Evolutionary conservation across 2,888 invertebrate species (phyloP).

Genomic region (Folsomia candida): DNA sequence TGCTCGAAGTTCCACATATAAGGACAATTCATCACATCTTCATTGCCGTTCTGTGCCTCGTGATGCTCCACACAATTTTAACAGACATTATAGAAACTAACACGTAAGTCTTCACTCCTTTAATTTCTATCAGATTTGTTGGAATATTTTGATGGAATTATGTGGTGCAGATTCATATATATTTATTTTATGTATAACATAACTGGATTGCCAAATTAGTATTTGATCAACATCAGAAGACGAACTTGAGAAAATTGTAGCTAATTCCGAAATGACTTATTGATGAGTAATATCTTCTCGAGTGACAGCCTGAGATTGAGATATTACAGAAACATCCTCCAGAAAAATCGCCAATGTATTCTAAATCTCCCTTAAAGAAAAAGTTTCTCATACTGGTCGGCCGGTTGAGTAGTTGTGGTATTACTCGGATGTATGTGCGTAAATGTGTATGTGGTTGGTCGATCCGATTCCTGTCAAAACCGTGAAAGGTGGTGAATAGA

Average conservation of each 20-base stretch:
- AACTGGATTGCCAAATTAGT: too few relatives aligned
- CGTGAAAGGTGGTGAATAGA: slow-evolving; percentile 5
- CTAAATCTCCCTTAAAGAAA: not conserved
- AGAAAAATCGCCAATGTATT: not conserved
- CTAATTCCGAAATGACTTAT: too few relatives aligned
- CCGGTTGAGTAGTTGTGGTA: not conserved
- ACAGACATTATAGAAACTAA: slow-evolving; percentile 72
- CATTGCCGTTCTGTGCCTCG: slow-evolving; percentile 69
- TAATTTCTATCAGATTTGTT: too few relatives aligned
- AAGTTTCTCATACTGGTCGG: not conserved
- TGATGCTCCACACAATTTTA: slow-evolving; percentile 70
- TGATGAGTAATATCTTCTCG: too few relatives aligned
- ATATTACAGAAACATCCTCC: too few relatives aligned
- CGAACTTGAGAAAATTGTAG: too few relatives aligned
- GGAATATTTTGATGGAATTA: too few relatives aligned
- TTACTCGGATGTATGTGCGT: not conserved
- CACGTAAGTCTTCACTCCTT: slow-evolving; percentile 66
- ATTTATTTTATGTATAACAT: too few relatives aligned
- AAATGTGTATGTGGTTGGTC: not conserved
- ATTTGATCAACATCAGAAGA: too few relatives aligned
- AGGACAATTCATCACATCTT: slow-evolving; percentile 82
- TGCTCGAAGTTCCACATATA: slow-evolving; percentile 75
- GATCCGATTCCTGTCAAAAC: not conserved
- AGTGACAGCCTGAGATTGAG: too few relatives aligned
- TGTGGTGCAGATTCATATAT: too few relatives aligned